Conservation (phyloP, 2,797 vertebrate genomes). For the Gephyroberyx darwinii region DNA sequence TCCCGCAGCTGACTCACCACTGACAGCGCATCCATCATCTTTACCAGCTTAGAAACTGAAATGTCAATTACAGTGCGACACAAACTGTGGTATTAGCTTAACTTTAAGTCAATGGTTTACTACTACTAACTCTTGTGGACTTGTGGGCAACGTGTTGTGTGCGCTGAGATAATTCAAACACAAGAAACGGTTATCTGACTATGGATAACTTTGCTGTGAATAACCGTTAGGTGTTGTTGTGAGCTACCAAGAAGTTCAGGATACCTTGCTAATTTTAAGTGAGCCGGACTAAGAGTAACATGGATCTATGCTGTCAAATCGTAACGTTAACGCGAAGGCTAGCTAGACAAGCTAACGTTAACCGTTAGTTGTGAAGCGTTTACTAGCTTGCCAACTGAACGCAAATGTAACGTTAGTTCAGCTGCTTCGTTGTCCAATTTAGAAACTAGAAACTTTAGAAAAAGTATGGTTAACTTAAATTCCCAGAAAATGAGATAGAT, state of each 20-base stretch:
- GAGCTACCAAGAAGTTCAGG: not conserved
- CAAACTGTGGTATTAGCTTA: not conserved
- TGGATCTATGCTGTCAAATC: not conserved
- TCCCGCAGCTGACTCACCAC: constrained; percentile 82
- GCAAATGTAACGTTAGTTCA: not conserved
- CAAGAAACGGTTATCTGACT: not conserved
- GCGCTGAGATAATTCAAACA: no score
- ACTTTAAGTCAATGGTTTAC: not conserved
- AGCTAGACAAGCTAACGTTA: no score
- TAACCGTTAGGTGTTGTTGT: not conserved
- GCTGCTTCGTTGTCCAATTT: not conserved
- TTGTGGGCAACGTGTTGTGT: no score
- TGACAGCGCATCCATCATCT: constrained; percentile 81
- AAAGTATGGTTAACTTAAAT: fast-evolving
- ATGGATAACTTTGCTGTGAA: not conserved
- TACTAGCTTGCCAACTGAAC: not conserved
- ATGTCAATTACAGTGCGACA: not conserved
- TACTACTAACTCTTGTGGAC: not conserved
- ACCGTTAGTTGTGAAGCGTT: not conserved
- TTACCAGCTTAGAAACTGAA: not conserved
- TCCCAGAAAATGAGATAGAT: fast-evolving
- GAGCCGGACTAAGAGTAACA: no score
- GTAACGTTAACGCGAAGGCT: not conserved
- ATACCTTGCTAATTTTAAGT: not conserved
- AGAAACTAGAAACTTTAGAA: no score